Evolutionary conservation across 2,113 vertebrate species (phyloP).

Genomic region (Callocephalon fimbriatum): DNA sequence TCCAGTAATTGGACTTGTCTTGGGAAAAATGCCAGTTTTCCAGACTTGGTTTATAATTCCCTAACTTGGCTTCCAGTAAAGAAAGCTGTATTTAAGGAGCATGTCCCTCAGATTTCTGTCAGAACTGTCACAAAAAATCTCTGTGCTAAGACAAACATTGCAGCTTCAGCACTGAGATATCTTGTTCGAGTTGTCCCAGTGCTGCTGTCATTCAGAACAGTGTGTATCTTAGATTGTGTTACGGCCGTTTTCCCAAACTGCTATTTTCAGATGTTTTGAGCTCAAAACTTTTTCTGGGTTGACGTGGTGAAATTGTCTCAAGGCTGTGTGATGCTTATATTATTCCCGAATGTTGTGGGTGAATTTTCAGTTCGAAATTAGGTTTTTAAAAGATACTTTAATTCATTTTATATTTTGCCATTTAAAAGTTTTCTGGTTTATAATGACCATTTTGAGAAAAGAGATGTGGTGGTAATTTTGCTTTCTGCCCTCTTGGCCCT

Average conservation of each 20-base stretch:
- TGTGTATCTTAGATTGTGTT: not conserved
- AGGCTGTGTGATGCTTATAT: not conserved
- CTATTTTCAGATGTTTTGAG: constrained; percentile 8
- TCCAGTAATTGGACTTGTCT: constrained; percentile 56
- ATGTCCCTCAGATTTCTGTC: constrained; percentile 6
- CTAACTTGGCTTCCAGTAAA: constrained; percentile 40
- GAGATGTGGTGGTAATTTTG: not conserved
- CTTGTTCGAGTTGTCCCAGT: not conserved
- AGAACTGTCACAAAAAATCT: not conserved
- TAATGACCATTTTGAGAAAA: not conserved
- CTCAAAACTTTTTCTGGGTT: not conserved
- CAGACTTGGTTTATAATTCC: constrained; percentile 55
- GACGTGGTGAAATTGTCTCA: not conserved
- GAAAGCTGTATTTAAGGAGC: not conserved
- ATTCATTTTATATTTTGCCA: not conserved
- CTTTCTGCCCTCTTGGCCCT: not conserved
- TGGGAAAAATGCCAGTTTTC: constrained; percentile 57
- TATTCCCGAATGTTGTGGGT: not conserved
- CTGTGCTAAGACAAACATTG: not conserved
- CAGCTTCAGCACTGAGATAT: not conserved
- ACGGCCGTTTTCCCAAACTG: not conserved
- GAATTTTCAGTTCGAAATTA: not conserved
- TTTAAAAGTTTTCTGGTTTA: not conserved
- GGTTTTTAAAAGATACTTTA: not conserved
- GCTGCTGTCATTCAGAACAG: not conserved